Conservation (phyloP, 2,797 vertebrate species). For the Simalia tracyae region DNA sequence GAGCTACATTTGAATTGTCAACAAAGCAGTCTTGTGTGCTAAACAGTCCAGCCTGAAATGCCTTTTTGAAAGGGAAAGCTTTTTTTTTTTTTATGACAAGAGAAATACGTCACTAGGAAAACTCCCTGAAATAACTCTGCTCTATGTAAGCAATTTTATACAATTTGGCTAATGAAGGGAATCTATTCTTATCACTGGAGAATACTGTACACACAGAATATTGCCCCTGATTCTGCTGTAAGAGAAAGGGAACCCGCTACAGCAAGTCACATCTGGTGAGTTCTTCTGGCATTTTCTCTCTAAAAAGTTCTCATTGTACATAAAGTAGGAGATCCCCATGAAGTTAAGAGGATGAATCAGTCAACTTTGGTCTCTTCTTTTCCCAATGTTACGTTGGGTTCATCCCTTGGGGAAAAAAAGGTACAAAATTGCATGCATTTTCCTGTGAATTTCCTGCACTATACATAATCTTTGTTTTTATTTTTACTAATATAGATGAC, state of each 20-base stretch:
- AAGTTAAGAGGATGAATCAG: background rate
- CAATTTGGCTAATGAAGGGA: background rate
- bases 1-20: background rate
- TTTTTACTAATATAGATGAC: background rate
- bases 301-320: too few species aligned
- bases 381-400: background rate
- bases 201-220: background rate
- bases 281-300: background rate
- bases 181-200: background rate
- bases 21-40: background rate
- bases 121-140: constrained; percentile 1
- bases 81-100: background rate
- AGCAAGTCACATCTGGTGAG: too few species aligned
- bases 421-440: too few species aligned
- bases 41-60: background rate
- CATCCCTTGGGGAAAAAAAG: background rate
- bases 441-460: background rate
- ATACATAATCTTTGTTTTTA: background rate
- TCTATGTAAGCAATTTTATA: background rate
- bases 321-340: too few species aligned
- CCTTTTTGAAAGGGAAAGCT: background rate
- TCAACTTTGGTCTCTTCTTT: background rate
- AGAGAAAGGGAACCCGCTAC: background rate
- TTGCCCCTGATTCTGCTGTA: background rate
- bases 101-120: background rate